phyloP scores from a whole-genome alignment of 2,797 vertebrate species.

The Brachyalestes nurse region DNA sequence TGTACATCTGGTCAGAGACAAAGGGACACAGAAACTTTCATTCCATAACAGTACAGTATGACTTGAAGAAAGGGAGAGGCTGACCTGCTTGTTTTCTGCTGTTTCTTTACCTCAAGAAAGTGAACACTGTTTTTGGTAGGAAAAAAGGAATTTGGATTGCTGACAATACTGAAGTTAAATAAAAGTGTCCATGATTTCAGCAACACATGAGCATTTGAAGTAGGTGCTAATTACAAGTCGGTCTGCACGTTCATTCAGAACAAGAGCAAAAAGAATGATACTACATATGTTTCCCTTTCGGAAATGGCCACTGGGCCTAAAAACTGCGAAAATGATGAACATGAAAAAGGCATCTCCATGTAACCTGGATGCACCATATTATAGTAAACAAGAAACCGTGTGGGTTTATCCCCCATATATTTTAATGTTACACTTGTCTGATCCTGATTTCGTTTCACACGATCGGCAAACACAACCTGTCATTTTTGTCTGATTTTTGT shows the following conservation, averaged over 20 bases:
- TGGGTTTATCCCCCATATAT: slow-evolving; percentile 69
- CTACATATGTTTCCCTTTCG: slow-evolving; percentile 2
- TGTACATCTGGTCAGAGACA: slow-evolving; percentile 41
- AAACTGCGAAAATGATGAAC: slow-evolving; percentile 10
- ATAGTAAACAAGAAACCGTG: slow-evolving; percentile 55
- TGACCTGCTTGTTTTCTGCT: background rate
- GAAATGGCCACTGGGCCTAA: background rate
- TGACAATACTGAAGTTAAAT: background rate
- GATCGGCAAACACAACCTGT: slow-evolving; percentile 69
- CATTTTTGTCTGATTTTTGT: slow-evolving; percentile 38
- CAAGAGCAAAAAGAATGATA: background rate
- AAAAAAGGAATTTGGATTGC: background rate
- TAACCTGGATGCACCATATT: slow-evolving; percentile 26
- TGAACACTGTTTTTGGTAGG: background rate
- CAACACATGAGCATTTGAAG: background rate
- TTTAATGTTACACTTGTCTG: slow-evolving; percentile 71
- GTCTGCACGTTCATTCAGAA: background rate
- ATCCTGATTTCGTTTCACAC: slow-evolving; percentile 64
- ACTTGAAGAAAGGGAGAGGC: background rate
- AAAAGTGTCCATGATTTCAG: background rate
- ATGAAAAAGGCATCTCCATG: slow-evolving; percentile 30
- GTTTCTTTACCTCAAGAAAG: slow-evolving; percentile 2
- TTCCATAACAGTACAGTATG: background rate
- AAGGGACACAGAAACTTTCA: slow-evolving; percentile 39
- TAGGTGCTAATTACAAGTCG: background rate